These are phyloP conservation scores for Globicephala melas DNA, from an alignment of 2,113 vertebrate genomes.

Conservation along the genomic window DNA sequence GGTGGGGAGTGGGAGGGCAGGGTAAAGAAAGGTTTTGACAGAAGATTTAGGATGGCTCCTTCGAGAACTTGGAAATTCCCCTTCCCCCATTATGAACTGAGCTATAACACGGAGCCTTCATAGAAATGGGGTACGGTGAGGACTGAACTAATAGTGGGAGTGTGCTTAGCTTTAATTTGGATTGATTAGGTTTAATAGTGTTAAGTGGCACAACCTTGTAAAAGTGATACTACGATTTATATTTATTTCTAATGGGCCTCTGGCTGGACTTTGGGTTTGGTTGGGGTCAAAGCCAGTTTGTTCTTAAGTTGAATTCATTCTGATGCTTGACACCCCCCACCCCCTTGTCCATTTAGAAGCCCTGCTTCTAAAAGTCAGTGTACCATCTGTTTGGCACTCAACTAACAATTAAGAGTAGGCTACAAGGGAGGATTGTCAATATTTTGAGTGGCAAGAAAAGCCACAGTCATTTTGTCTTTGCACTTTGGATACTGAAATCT, in stretches of 20 bases:
- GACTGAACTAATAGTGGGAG: neutral
- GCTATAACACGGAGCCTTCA: neutral
- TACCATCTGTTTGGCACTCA: neutral
- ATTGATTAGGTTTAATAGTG: slow-evolving; percentile 42
- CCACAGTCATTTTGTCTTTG: slow-evolving; percentile 60
- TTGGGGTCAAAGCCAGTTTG: slow-evolving; percentile 34
- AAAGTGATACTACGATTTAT: slow-evolving; percentile 23
- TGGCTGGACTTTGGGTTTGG: slow-evolving; percentile 11
- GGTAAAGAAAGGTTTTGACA: neutral
- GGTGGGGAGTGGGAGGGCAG: neutral
- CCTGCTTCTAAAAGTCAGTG: slow-evolving; percentile 20
- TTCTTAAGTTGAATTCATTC: slow-evolving; percentile 53
- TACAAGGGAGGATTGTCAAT: slow-evolving; percentile 35
- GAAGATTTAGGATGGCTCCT: neutral
- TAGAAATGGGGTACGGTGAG: neutral
- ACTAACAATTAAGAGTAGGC: slow-evolving; percentile 45
- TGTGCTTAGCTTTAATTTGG: slow-evolving; percentile 12
- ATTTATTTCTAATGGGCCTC: slow-evolving; percentile 3
- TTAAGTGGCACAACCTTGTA: slow-evolving; percentile 29
- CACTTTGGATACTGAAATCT: slow-evolving; percentile 65
- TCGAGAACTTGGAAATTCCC: neutral
- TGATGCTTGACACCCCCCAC: neutral
- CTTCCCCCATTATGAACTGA: neutral
- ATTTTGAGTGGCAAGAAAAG: slow-evolving; percentile 53
- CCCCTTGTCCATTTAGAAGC: neutral